phyloP scores from a whole-genome alignment of 2,888 invertebrate species.

The Xylota sylvarum region DNA sequence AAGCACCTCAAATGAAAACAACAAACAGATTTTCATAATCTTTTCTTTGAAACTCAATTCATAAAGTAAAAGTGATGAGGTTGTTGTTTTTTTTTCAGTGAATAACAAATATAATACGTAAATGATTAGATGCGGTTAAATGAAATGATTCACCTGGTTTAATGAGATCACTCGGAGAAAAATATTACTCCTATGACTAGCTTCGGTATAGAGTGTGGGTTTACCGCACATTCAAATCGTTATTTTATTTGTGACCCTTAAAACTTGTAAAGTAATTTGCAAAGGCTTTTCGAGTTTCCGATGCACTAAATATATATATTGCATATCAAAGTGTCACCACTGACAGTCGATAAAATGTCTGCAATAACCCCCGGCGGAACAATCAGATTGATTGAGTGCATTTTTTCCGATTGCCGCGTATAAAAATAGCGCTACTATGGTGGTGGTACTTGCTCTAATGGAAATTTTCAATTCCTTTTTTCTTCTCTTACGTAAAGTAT shows the following conservation, averaged over 20 bases:
- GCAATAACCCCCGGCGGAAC: not conserved
- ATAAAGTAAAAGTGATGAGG: slow-evolving; percentile 17
- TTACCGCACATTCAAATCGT: too few species aligned
- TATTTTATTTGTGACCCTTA: too few species aligned
- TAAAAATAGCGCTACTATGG: not conserved
- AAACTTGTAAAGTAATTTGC: too few species aligned
- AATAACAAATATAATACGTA: not conserved
- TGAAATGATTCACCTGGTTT: slow-evolving; percentile 13
- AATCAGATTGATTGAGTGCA: slow-evolving; percentile 22
- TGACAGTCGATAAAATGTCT: not conserved
- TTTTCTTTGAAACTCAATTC: not conserved
- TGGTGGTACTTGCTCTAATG: slow-evolving; percentile 3
- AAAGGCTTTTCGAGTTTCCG: too few species aligned
- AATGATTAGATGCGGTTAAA: not conserved
- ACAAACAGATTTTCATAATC: not conserved
- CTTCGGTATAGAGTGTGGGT: too few species aligned
- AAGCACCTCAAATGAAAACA: not conserved
- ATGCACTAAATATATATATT: not conserved
- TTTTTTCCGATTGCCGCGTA: slow-evolving; percentile 15
- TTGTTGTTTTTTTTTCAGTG: not conserved
- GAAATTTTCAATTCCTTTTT: not conserved
- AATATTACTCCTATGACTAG: too few species aligned
- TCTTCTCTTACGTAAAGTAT: not conserved
- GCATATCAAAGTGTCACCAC: not conserved
- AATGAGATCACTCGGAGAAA: slow-evolving; percentile 3